Evolutionary conservation across 2,113 vertebrate genomes (phyloP).

Genomic region (Scalopus aquaticus): DNA sequence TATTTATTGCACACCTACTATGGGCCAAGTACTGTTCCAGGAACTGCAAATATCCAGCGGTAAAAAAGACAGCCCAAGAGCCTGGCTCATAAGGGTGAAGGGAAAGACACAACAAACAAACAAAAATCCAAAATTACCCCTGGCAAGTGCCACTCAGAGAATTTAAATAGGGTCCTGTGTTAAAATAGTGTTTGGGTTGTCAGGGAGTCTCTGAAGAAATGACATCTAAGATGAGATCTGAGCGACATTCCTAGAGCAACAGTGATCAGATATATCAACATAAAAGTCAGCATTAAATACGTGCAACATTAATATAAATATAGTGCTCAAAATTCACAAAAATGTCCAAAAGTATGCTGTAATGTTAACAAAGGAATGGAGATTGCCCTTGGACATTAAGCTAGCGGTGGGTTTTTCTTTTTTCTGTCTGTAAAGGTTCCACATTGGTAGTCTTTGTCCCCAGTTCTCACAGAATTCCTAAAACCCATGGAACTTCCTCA

Average conservation of each 20-base stretch:
- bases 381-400: not conserved
- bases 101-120: conserved; percentile 1
- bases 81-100: not conserved
- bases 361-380: not conserved
- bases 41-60: not conserved
- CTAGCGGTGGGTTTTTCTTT: not conserved
- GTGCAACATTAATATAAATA: not conserved
- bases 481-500: not conserved
- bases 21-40: not conserved
- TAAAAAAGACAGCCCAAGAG: conserved; percentile 12
- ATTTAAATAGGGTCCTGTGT: conserved; percentile 22
- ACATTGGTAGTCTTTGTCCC: not conserved
- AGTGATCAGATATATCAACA: conserved; percentile 10
- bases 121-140: not conserved
- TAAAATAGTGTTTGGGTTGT: conserved; percentile 25
- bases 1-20: not conserved
- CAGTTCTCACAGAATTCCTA: not conserved
- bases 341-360: not conserved
- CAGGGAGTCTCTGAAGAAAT: conserved; percentile 41
- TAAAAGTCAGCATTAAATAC: conserved; percentile 20
- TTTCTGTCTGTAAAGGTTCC: not conserved
- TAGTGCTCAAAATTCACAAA: not conserved
- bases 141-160: not conserved
- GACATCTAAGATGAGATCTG: conserved; percentile 45
- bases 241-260: conserved; percentile 32